Base-by-base conservation (phyloP, 2,888 invertebrate genomes). In the Carterocephalus palaemon region DNA sequence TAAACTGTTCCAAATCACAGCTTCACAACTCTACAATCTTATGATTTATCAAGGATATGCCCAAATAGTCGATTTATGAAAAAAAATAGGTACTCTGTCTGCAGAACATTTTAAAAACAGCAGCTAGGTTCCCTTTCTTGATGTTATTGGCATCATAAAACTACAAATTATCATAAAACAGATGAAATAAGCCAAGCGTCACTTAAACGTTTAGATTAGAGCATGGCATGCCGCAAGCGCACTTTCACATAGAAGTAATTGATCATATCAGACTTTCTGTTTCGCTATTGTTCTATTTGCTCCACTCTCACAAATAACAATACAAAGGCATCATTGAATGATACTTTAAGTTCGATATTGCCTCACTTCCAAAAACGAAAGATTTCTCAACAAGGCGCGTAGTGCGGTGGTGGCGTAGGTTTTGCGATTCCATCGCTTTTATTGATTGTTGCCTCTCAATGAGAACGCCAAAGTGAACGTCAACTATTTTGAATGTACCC, bases 231-330 rank as follows among this genome's bases (percentile, higher is more conserved):
- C 48, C 53, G 53, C 53, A 53, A 31, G 54, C 50, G 52, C 53
- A 58, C 60, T 62, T 62, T 62, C 62, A 59, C 60, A 52, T 53
- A 51, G 58, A 59, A 55, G 56, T 59, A 59, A 60, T 60, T 57
- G 59, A 60, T 62, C 54, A 57, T 59, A 59, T 57, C 60, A 51
- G 49, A 59, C 60, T 62, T 59, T 62, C 62, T 56, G 62, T 58
- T 59, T 53, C 48, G 55, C 62, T 51, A 59, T 62, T 61, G 60
- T 61, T 57, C 47, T 59, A 49, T 57, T 55, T 53, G 53, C 52
- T 47, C 47, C 56, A 56, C 59, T 55, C 57, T 56, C 56, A 53
- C 54, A 48, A 51, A 51, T 55, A 47, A 47, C 32, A 51, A 46
- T 48, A 53, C 52, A 50, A 53, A 50, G 47, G 16, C 32, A 39